Evolutionary conservation across 2,113 vertebrate genomes (phyloP), one percentile per base, ranked within the genome.

Genomic region (Saimiri boliviensis): DNA sequence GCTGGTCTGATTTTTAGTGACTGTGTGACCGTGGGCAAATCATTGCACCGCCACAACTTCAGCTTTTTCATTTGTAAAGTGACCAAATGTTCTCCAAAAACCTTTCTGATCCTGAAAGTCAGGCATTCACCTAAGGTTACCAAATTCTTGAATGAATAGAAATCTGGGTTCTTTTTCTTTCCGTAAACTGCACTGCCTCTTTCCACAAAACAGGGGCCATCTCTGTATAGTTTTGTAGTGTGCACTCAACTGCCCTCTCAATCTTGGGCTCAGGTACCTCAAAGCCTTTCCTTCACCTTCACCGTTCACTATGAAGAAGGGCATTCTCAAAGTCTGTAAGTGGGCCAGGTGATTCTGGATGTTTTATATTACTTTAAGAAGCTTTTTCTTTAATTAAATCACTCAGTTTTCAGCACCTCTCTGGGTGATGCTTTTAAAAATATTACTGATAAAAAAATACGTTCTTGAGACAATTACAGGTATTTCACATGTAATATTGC

Each of bases 11-110:
- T 93, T 71, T 76, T 30, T 32, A 47, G 12, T 56, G 35, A 63
- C 71, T 6, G 1, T 84, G 52, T 95, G 84, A 94, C 58, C 93
- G 92, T 94, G 96, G 90, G 66, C 74, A 89, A 74, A 80, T 94
- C 86, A 96, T 77, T 96, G 93, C 70, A 32, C 66, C 76, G 6
- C 32, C n/a, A 37, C 45, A n/a, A 71, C 20, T 35, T 92, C 3
- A 5, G 71, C 73, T n/a, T 89, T 77, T 91, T 66, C 87, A 13
- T 52, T 47, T 88, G 58, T 77, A 63, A 60, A 80, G 45, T 37
- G 84, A 54, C 68, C 47, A 76, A 40, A 54, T 81, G 68, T 83
- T 87, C 32, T 52, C 83, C 4, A 27, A 92, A 84, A 42, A 37
- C 37, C 16, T 77, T 93, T 91, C 45, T 77, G 66, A 77, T 47